Evolutionary conservation across 2,888 invertebrate genomes (phyloP).

Genomic region (Philhelius pedissequus): DNA sequence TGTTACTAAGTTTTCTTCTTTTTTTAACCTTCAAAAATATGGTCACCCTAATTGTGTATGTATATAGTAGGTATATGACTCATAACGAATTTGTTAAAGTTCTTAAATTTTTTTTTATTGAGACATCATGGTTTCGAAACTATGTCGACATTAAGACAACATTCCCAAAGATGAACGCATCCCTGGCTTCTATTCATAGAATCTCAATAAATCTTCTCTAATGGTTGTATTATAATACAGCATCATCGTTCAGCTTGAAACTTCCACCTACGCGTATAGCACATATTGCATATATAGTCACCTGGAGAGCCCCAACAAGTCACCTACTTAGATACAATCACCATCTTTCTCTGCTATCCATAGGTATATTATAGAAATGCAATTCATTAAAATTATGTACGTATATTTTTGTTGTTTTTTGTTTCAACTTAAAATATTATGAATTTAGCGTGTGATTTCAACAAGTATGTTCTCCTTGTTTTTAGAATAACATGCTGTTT

Average conservation of each 20-base stretch:
- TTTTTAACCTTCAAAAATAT: not conserved
- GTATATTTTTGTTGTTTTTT: not conserved
- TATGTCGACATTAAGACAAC: not conserved
- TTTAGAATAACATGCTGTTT: conserved; percentile 8
- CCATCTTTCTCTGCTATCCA: not conserved
- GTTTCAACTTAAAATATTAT: not conserved
- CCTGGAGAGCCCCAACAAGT: not conserved
- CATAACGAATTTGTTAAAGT: not conserved
- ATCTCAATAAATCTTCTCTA: conserved; percentile 31
- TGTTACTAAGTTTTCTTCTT: too few relatives aligned
- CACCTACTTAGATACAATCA: not conserved
- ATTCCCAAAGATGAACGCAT: conserved; percentile 8
- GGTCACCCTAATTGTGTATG: not conserved
- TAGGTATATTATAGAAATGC: not conserved
- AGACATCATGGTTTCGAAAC: not conserved
- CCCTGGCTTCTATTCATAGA: conserved; percentile 8
- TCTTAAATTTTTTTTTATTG: not conserved
- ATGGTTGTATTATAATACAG: not conserved
- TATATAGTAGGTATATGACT: not conserved
- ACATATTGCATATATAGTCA: not conserved
- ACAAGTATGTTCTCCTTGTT: not conserved
- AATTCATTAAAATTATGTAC: conserved; percentile 6
- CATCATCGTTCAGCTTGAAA: not conserved
- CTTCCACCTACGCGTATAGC: conserved; percentile 7
- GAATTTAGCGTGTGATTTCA: not conserved